phyloP scores from a whole-genome alignment of 2,797 vertebrate species.

The Acanthurus lineatus region DNA sequence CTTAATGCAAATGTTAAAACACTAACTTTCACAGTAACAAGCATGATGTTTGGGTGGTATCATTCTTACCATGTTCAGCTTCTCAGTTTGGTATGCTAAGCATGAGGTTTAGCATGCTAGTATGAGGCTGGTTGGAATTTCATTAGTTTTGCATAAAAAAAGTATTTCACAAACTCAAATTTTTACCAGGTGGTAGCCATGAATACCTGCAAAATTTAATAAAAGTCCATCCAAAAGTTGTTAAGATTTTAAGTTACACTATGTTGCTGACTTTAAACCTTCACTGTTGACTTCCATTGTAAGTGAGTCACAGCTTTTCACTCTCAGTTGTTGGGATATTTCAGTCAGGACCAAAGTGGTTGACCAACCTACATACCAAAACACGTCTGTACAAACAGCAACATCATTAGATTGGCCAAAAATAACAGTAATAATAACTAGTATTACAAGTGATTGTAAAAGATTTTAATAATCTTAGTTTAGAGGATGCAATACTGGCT shows the following conservation, averaged over 20 bases:
- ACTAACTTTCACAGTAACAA: neutral
- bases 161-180: neutral
- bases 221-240: neutral
- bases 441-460: neutral
- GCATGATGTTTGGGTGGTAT: neutral
- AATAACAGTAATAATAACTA: neutral
- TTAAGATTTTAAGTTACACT: too few species aligned
- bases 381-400: neutral
- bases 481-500: neutral
- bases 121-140: neutral
- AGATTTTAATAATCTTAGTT: neutral
- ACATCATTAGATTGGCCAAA: neutral
- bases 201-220: neutral
- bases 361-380: neutral
- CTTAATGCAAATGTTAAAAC: neutral
- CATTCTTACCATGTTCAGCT: neutral
- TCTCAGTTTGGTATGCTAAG: too few species aligned
- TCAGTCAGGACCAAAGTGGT: neutral
- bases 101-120: neutral
- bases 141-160: neutral
- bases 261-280: too few species aligned
- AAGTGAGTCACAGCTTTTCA: too few species aligned
- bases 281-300: too few species aligned
- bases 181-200: neutral
- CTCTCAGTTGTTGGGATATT: neutral